Conservation (phyloP, 2,888 invertebrate genomes). For the Stratiomys singularior region DNA sequence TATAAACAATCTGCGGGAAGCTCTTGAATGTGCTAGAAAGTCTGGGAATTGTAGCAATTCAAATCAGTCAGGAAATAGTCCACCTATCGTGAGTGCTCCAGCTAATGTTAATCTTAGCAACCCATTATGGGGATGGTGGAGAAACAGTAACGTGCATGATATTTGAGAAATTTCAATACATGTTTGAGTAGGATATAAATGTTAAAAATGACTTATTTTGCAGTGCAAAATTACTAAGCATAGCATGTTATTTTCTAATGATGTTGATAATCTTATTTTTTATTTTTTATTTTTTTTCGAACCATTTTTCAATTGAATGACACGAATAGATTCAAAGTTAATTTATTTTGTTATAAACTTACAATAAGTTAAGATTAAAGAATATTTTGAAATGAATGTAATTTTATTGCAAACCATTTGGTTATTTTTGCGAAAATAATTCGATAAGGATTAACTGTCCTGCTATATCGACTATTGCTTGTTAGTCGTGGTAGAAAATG, state of each 20-base stretch:
- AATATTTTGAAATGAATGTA: not conserved
- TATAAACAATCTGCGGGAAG: constrained; percentile 51
- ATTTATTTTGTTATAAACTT: not conserved
- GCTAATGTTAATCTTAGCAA: constrained; percentile 35
- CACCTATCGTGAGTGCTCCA: constrained; percentile 41
- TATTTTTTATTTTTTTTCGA: not conserved
- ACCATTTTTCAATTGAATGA: too few relatives aligned
- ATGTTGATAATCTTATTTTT: constrained; percentile 21
- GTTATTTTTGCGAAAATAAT: not conserved
- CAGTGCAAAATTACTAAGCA: not conserved
- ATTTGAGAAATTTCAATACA: constrained; percentile 38
- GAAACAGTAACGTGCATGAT: constrained; percentile 51
- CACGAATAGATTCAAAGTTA: not conserved
- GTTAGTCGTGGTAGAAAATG: too few relatives aligned
- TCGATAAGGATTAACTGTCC: too few relatives aligned
- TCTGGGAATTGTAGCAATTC: not conserved
- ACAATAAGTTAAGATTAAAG: not conserved
- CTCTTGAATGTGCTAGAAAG: constrained; percentile 49
- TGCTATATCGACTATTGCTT: too few relatives aligned
- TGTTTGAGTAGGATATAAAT: constrained; percentile 5
- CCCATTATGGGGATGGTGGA: constrained; percentile 50
- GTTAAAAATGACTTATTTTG: not conserved
- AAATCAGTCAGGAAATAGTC: constrained; percentile 13
- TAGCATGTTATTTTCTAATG: constrained; percentile 20
- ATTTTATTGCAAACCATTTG: not conserved